Evolutionary conservation across 2,797 vertebrate species (phyloP).

Genomic region (Eulemur albifrons): DNA sequence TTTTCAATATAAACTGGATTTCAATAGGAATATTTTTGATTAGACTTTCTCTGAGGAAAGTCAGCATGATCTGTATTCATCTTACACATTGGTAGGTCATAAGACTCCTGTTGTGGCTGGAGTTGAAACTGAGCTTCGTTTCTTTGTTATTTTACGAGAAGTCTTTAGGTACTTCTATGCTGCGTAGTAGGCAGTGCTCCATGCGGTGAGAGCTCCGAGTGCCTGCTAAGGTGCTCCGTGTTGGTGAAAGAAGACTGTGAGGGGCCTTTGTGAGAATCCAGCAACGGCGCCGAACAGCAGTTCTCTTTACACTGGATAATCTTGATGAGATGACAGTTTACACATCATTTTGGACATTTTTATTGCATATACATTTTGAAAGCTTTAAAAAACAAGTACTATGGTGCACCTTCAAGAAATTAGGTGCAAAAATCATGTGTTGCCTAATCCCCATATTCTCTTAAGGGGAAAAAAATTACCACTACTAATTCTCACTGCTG

Average conservation of each 20-base stretch:
- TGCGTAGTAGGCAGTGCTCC: background rate
- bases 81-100: background rate
- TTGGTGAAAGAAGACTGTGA: background rate
- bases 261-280: background rate
- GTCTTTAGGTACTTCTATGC: background rate
- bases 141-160: background rate
- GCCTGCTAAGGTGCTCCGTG: background rate
- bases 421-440: constrained; percentile 52
- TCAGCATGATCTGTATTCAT: constrained; percentile 14
- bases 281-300: background rate
- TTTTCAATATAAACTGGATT: constrained; percentile 50
- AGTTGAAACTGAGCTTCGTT: constrained; percentile 6
- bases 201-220: background rate
- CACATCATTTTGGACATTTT: constrained; percentile 52
- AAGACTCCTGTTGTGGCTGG: background rate
- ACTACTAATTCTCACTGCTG: constrained; percentile 35
- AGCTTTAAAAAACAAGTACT: constrained; percentile 58
- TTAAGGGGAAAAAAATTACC: constrained; percentile 37
- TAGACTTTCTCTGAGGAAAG: constrained; percentile 35
- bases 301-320: constrained; percentile 60
- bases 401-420: constrained; percentile 13
- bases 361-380: constrained; percentile 59
- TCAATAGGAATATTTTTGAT: constrained; percentile 8
- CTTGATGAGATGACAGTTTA: constrained; percentile 64
- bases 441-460: constrained; percentile 49